A percentile compares a stretch with the other conserved stretches of the same genome.
phyloP scores from a whole-genome alignment of 2,113 vertebrate genomes.

The Marcusenius ussheri region DNA sequence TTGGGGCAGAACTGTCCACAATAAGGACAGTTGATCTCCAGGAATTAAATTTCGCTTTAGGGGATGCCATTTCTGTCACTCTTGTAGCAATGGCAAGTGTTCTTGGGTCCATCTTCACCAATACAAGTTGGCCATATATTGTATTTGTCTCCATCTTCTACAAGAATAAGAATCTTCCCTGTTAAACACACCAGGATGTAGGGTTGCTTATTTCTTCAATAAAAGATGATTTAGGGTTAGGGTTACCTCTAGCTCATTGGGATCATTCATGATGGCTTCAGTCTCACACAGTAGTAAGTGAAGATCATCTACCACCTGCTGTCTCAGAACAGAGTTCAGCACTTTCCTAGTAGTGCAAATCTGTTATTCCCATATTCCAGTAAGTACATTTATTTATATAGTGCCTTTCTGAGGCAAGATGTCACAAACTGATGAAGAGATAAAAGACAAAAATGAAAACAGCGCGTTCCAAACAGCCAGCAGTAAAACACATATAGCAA shows the following conservation, averaged over 20 bases:
- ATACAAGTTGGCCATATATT: not conserved
- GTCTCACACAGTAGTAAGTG: not conserved
- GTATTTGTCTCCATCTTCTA: constrained; percentile 8
- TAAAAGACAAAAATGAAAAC: no score
- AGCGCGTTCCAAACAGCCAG: no score
- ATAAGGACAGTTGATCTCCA: not conserved
- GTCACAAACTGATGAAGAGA: no score
- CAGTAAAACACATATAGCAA: no score
- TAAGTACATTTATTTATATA: no score
- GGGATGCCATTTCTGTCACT: not conserved
- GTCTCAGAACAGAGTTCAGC: not conserved
- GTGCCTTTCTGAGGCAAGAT: no score
- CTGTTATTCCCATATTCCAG: not conserved
- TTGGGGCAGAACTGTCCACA: not conserved
- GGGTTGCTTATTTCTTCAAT: not conserved
- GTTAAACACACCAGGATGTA: not conserved
- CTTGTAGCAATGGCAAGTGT: not conserved
- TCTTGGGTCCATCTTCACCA: not conserved
- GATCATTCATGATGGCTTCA: constrained; percentile 1
- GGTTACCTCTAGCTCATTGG: not conserved
- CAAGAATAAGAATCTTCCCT: no score
- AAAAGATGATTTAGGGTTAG: not conserved
- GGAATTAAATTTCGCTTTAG: not conserved
- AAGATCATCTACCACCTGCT: not conserved
- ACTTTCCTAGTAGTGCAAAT: not conserved